phyloP scores from a whole-genome alignment of 2,888 invertebrate genomes.

The Scaptomyza caliginosa region DNA sequence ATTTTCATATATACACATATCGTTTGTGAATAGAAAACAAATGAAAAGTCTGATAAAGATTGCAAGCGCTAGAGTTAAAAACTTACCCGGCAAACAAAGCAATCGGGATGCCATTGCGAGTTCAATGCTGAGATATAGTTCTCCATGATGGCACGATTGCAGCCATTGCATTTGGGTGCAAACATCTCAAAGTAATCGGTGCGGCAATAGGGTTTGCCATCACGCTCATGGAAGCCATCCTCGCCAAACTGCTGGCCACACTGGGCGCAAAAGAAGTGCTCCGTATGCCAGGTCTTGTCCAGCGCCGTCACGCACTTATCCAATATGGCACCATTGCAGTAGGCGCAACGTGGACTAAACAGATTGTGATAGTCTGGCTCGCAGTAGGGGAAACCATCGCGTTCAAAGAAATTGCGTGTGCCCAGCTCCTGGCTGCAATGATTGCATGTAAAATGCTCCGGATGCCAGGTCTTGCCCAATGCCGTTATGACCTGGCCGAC shows the following conservation, averaged over 20 bases:
- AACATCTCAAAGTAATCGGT: conserved; percentile 99
- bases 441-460: conserved; percentile 99
- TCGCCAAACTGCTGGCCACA: conserved; percentile 99
- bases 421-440: conserved; percentile 98
- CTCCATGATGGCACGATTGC: conserved; percentile 97
- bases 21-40: conserved; percentile 10
- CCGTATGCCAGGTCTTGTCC: conserved; percentile 99
- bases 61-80: neutral
- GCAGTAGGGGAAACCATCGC: conserved; percentile 98
- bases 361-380: conserved; percentile 99
- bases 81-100: conserved; percentile 99
- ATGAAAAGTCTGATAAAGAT: neutral
- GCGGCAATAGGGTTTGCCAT: conserved; percentile 97
- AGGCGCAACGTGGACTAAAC: conserved; percentile 99
- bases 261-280: conserved; percentile 99
- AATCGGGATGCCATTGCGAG: conserved; percentile 99
- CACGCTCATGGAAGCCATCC: conserved; percentile 98
- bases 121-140: conserved; percentile 99
- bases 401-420: conserved; percentile 98
- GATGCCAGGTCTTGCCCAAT: conserved; percentile 99
- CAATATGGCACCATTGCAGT: conserved; percentile 99
- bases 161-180: conserved; percentile 98
- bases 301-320: conserved; percentile 99
- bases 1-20: conserved; percentile 26
- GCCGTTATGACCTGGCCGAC: conserved; percentile 98